phyloP scores from a whole-genome alignment of 2,888 invertebrate genomes.

The Noctua pronuba region DNA sequence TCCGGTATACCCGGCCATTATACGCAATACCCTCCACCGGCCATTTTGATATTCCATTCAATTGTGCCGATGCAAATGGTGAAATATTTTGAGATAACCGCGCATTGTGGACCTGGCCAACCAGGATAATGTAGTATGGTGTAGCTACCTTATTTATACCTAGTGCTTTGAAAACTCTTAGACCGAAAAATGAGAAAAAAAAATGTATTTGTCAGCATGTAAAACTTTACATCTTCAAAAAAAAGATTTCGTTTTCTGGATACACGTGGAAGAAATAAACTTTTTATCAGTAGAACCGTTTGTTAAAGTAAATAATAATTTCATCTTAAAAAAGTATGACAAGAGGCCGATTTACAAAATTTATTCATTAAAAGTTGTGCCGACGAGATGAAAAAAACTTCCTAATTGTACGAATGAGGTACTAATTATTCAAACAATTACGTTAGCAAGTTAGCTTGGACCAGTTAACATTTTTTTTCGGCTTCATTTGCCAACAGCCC shows the following conservation, averaged over 20 bases:
- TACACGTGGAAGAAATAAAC: conserved; percentile 2
- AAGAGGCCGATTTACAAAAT: conserved; percentile 65
- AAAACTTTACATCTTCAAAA: not conserved
- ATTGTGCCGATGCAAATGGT: conserved; percentile 58
- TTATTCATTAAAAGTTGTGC: conserved; percentile 78
- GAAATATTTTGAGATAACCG: conserved; percentile 61
- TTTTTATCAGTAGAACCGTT: not conserved
- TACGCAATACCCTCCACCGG: conserved; percentile 46
- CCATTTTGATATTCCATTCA: conserved; percentile 66
- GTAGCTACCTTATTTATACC: not conserved
- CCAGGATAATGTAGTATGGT: conserved; percentile 4
- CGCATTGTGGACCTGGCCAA: conserved; percentile 25
- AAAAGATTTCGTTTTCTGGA: not conserved
- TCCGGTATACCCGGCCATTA: conserved; percentile 51
- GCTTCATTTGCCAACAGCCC: conserved; percentile 76
- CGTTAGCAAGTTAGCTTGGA: conserved; percentile 72
- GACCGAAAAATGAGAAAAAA: not conserved
- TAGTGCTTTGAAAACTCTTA: not conserved
- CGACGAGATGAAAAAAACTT: conserved; percentile 73
- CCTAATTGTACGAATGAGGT: conserved; percentile 83
- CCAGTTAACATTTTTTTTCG: conserved; percentile 78
- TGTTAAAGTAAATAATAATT: conserved; percentile 26
- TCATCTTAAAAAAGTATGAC: conserved; percentile 47
- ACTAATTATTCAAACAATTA: conserved; percentile 88
- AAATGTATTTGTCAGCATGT: no score